Evolutionary conservation across 2,113 vertebrate genomes (phyloP).

Genomic region (Larimichthys crocea): DNA sequence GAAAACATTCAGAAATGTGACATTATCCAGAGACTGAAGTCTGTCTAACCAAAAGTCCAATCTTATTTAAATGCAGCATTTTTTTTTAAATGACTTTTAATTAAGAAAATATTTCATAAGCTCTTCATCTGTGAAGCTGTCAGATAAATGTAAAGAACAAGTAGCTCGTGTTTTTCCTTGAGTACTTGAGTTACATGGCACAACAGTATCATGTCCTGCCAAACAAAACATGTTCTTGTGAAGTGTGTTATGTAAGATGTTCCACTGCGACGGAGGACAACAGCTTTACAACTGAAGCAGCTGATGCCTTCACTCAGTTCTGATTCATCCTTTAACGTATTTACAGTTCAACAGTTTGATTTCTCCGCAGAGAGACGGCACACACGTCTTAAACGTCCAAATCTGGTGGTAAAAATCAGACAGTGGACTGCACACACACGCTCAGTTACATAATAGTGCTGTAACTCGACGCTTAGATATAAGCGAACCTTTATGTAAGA

Average conservation of each 20-base stretch:
- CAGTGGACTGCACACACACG: not conserved
- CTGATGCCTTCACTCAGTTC: not conserved
- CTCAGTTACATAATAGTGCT: constrained; percentile 41
- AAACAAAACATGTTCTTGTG: not conserved
- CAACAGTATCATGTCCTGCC: not conserved
- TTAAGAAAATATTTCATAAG: too few species aligned
- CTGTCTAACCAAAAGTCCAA: too few species aligned
- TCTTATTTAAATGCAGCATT: too few species aligned
- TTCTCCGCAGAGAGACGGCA: not conserved
- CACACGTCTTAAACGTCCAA: not conserved
- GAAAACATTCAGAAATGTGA: too few species aligned
- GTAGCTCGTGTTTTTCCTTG: not conserved
- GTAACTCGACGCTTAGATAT: constrained; percentile 47
- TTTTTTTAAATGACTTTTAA: too few species aligned
- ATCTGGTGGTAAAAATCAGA: not conserved
- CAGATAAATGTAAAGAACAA: not conserved
- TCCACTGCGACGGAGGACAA: not conserved
- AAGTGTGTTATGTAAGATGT: constrained; percentile 7
- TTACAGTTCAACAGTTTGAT: not conserved
- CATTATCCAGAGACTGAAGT: too few species aligned
- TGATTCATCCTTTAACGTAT: not conserved
- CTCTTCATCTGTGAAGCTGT: not conserved
- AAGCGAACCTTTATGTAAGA: constrained; percentile 58
- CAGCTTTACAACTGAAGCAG: not conserved
- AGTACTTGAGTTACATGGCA: not conserved